Evolutionary conservation across 2,113 vertebrate species (phyloP), one percentile per base, ranked within the genome.

Genomic region (Phalacrocorax brasilianus): DNA sequence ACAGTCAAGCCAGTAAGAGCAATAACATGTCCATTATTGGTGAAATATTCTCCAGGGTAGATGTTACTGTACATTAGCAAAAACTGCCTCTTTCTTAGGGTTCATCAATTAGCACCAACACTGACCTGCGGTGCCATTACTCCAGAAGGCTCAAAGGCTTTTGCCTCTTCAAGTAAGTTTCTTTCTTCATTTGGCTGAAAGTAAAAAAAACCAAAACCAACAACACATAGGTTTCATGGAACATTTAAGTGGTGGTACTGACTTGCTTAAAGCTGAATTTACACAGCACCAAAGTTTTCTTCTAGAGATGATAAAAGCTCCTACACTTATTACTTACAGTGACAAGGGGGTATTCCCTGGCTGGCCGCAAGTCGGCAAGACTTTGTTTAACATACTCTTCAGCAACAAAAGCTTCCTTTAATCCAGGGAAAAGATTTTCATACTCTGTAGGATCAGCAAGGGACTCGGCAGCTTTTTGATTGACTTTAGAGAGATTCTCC

Each of bases 381-480:
- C 97, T 98, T 93, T 99, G 98, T 93, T 99, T 98, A 50, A 99
- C 97, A 18, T 98, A 99, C 52, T 99, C 98, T 95, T 99, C 99
- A 62, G 98, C 99, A 86, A 98, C 95, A 96, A 99, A 99, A 44
- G 99, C 99, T 97, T 99, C 99, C 96, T 98, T 99, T 93, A 99
- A 97, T 24, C 99, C 99, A 44, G 99, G 99, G 91, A 99, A 99
- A 58, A 99, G 98, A 94, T 99, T 99, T 96, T 99, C 99, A 85
- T 99, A 99, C 81, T 99, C 99, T 17, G 99, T 99, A 56, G 99
- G 99, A 94, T 99, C 99, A 71, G 99, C 99, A 58, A 99, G 98
- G 17, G 99, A 99, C 83, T 99, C 99, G 0, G 99, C 99, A 40
- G 99, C 99, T 98, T 99, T 99, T 92, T 99, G 99, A 95, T 99